These are phyloP conservation scores for Drosophila funebris DNA, from an alignment of 1,140 invertebrate species.

Conservation along the genomic window DNA sequence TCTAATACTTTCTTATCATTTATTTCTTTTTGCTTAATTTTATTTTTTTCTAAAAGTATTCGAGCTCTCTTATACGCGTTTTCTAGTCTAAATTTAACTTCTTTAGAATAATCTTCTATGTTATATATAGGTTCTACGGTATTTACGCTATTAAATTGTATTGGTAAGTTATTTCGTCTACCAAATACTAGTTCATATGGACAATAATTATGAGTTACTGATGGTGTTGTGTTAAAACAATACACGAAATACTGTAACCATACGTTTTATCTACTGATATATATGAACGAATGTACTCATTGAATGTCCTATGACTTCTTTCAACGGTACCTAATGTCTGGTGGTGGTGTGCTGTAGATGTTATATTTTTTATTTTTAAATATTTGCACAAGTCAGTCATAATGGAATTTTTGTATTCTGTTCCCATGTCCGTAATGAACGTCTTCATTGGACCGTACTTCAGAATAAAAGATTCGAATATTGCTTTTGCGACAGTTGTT, in stretches of 20 bases:
- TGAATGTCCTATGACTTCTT: slow-evolving; percentile 38
- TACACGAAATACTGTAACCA: slow-evolving; percentile 41
- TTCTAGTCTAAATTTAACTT: background rate
- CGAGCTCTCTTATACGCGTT: slow-evolving; percentile 14
- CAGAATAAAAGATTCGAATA: slow-evolving; percentile 42
- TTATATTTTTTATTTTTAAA: slow-evolving; percentile 35
- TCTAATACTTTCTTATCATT: slow-evolving; percentile 2
- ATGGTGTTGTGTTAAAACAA: slow-evolving; percentile 51
- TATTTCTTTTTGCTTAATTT: background rate
- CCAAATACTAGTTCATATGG: slow-evolving; percentile 22
- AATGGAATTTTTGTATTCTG: slow-evolving; percentile 53
- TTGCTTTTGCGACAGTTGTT: slow-evolving; percentile 42
- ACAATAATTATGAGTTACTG: slow-evolving; percentile 29
- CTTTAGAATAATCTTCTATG: background rate
- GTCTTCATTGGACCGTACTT: slow-evolving; percentile 39
- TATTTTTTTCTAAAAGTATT: slow-evolving; percentile 20
- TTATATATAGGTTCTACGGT: slow-evolving; percentile 36
- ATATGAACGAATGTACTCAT: slow-evolving; percentile 37
- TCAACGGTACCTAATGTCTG: slow-evolving; percentile 31
- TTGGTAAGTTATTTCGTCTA: slow-evolving; percentile 20
- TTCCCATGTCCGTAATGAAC: slow-evolving; percentile 35
- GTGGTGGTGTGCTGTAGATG: slow-evolving; percentile 42
- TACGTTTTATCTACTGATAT: slow-evolving; percentile 27
- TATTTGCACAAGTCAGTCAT: slow-evolving; percentile 41
- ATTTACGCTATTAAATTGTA: slow-evolving; percentile 3